These are phyloP conservation scores for Epinephelus lanceolatus DNA, from an alignment of 2,113 vertebrate genomes.

Conservation along the genomic window DNA sequence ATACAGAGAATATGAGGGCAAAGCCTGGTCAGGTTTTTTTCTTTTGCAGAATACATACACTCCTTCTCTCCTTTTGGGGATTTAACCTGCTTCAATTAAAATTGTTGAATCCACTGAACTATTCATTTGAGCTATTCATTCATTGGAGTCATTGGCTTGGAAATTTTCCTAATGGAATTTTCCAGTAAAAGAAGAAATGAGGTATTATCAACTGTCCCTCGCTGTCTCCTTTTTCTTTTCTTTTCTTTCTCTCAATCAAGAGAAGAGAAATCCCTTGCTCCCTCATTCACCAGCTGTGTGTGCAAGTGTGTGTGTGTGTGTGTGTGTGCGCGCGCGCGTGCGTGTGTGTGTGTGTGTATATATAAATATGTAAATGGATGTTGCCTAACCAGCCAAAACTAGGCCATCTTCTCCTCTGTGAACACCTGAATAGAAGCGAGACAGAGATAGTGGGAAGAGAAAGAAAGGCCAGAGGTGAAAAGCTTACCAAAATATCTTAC, in stretches of 20 bases:
- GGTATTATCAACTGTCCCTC: constrained; percentile 63
- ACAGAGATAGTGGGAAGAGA: constrained; percentile 30
- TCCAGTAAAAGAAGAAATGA: constrained; percentile 66
- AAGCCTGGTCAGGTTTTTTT: neutral
- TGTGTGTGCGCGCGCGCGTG: constrained; percentile 24
- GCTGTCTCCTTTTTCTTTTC: constrained; percentile 22
- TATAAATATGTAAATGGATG: constrained; percentile 65
- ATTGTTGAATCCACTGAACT: constrained; percentile 55
- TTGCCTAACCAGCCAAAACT: constrained; percentile 66
- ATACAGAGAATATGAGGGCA: neutral
- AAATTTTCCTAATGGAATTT: constrained; percentile 76
- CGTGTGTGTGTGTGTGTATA: constrained; percentile 20
- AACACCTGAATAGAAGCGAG: constrained; percentile 66
- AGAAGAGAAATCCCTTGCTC: constrained; percentile 51
- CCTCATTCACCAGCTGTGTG: constrained; percentile 24
- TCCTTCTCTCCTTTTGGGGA: constrained; percentile 36
- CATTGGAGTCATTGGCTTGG: constrained; percentile 63
- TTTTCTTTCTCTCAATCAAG: constrained; percentile 32
- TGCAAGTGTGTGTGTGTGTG: neutral
- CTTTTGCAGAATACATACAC: neutral
- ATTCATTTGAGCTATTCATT: constrained; percentile 67
- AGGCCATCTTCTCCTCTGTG: constrained; percentile 64
- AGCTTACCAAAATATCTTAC: constrained; percentile 57
- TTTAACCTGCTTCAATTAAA: constrained; percentile 69
- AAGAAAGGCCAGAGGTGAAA: constrained; percentile 52